Conservation (phyloP, 1,140 invertebrate species). For the Brachionus rotundiformis region DNA sequence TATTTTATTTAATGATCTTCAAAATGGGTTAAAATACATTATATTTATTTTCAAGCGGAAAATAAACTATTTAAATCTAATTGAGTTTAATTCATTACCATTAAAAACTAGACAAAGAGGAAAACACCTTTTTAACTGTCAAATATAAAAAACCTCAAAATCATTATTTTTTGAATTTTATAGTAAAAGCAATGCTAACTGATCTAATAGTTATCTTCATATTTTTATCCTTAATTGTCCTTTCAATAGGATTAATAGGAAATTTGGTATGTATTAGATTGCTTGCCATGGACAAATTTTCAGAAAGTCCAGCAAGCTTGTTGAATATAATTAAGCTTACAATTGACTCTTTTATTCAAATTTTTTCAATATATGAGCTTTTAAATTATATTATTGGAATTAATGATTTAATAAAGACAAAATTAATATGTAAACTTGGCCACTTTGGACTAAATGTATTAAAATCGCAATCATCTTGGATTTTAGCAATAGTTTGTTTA, state of each 20-base stretch:
- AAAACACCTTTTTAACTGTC: background rate
- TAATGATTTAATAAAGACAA: background rate
- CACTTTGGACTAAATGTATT: background rate
- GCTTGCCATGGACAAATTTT: slow-evolving; percentile 1
- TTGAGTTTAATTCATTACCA: background rate
- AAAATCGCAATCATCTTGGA: background rate
- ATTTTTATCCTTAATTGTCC: background rate
- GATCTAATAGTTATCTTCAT: background rate
- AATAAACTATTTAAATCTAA: background rate
- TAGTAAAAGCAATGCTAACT: background rate
- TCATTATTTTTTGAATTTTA: no score
- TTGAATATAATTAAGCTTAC: background rate
- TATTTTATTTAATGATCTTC: no score
- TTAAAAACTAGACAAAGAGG: background rate
- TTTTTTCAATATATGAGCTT: background rate
- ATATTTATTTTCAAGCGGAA: background rate
- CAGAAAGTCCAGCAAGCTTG: background rate
- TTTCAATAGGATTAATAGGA: background rate
- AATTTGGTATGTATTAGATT: background rate
- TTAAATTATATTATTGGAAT: background rate
- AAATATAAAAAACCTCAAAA: background rate
- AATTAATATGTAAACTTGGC: background rate
- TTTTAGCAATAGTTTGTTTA: background rate
- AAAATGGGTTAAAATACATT: slow-evolving; percentile 15
- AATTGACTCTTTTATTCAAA: background rate